A percentile compares a stretch with the other conserved stretches of the same genome.
phyloP scores from a whole-genome alignment of 2,888 invertebrate species.

The Ichneumoninae sp. region DNA sequence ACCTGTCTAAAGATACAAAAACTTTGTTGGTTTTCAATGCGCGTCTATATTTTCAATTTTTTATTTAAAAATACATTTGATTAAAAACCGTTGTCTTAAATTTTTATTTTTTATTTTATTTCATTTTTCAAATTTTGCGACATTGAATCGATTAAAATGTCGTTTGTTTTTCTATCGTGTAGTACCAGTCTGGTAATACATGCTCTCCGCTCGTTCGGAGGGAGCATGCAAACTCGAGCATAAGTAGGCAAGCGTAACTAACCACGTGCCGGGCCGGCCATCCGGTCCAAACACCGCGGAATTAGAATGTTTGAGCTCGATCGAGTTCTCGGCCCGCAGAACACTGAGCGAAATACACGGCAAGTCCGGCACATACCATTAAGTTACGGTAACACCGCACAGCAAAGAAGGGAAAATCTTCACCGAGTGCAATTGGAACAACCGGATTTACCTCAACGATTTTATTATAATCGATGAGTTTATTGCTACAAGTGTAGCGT shows the following conservation, averaged over 20 bases:
- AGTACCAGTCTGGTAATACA: neutral
- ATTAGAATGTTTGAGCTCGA: constrained; percentile 77
- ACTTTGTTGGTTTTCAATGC: neutral
- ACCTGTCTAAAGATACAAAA: neutral
- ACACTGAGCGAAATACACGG: constrained; percentile 8
- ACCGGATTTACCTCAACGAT: constrained; percentile 37
- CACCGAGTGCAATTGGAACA: constrained; percentile 30
- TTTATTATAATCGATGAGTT: constrained; percentile 23
- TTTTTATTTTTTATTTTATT: neutral
- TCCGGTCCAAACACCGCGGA: constrained; percentile 74
- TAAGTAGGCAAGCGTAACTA: constrained; percentile 77
- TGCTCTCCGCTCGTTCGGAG: constrained; percentile 6
- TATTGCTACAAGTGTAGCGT: constrained; percentile 6
- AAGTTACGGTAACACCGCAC: neutral
- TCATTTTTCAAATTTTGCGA: neutral
- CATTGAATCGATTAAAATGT: neutral
- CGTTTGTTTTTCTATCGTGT: neutral
- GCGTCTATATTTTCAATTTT: neutral
- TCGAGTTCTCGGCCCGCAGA: constrained; percentile 53
- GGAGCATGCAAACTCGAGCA: constrained; percentile 55
- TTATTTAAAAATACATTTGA: neutral
- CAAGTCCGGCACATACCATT: neutral
- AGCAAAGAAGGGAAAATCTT: constrained; percentile 17
- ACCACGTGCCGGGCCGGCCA: constrained; percentile 65
- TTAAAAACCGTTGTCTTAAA: neutral